Evolutionary conservation across 2,797 vertebrate species (phyloP), one percentile per base, ranked within the genome.

Genomic region (Protosalanx chinensis): DNA sequence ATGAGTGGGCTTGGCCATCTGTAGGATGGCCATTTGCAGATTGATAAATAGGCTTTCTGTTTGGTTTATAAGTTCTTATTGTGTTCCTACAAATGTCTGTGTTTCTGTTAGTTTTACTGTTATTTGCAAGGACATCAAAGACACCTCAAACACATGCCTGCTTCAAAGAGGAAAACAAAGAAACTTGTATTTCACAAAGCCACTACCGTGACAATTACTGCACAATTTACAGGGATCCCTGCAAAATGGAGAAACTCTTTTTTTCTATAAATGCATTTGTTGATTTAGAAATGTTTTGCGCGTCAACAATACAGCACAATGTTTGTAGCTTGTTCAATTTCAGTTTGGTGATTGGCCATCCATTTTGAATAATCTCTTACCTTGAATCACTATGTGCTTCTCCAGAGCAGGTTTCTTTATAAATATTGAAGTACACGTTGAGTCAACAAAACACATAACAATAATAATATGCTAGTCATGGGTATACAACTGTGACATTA

Each of bases 1-100:
- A 79, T 64, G 72, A 81, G 66, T 4, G 5, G 53, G 67, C 73
- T 68, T 49, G 10, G 56, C 18, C 61, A 62, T 53, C 30, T 29
- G 5, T 20, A 16, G 32, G 56, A 35, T 60, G 65, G 58, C 66
- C 15, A 32, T 29, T n/a, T 41, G 27, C 49, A 51, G 29, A 51
- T 30, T 61, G 57, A 41, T 41, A 12, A 41, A 41, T 41, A 41
- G 37, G 3, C 3, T 23, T 37, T 32, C 41, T 29, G 20, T 72
- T 58, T 35, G 33, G 37, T 71, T 27, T 7, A 67, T 67, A 30
- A 30, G 65, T 46, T 23, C 61, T 41, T 41, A 10, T 41, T 41
- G 37, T 41, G 37, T 41, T 41, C 10, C 37, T 41, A 41, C 37
- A 59, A 59, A 59, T 59, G 13, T n/a, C 12, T 1, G 18, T 59